phyloP scores from a whole-genome alignment of 1,140 invertebrate genomes.

The Hycleus phaleratus region DNA sequence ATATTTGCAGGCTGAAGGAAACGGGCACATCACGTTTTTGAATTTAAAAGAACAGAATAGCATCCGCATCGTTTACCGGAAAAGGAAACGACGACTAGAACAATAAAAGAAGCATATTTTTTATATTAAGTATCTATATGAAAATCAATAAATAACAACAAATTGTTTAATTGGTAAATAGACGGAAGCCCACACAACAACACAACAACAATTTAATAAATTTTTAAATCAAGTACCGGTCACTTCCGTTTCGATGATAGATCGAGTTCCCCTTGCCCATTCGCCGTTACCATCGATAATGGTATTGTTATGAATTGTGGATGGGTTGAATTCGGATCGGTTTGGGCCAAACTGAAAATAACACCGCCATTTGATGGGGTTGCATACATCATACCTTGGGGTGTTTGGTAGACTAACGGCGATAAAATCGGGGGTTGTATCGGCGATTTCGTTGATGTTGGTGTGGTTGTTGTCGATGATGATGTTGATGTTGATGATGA shows the following conservation, averaged over 20 bases:
- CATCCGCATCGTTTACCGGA: slow-evolving; percentile 8
- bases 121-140: slow-evolving; percentile 1
- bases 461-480: slow-evolving; percentile 1
- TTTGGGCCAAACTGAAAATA: slow-evolving; percentile 37
- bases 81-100: slow-evolving; percentile 2
- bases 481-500: slow-evolving; percentile 13
- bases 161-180: neutral
- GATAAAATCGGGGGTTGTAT: slow-evolving; percentile 22
- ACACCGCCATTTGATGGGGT: slow-evolving; percentile 38
- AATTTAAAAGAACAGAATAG: neutral
- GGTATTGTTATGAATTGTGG: slow-evolving; percentile 55
- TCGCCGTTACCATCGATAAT: slow-evolving; percentile 49
- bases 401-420: slow-evolving; percentile 39
- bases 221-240: slow-evolving; percentile 2
- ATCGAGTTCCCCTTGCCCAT: slow-evolving; percentile 42
- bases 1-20: neutral
- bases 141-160: neutral
- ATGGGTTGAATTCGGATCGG: slow-evolving; percentile 34
- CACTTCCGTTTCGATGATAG: slow-evolving; percentile 38
- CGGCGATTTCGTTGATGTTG: slow-evolving; percentile 5
- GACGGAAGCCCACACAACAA: slow-evolving; percentile 8
- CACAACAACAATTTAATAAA: too few species aligned
- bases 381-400: slow-evolving; percentile 40
- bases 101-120: too few species aligned
- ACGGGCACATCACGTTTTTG: slow-evolving; percentile 9